A percentile compares a stretch with the other conserved stretches of the same genome.
Evolutionary conservation across 2,888 invertebrate genomes (phyloP).

Genomic region (Uloborus plumipes): DNA sequence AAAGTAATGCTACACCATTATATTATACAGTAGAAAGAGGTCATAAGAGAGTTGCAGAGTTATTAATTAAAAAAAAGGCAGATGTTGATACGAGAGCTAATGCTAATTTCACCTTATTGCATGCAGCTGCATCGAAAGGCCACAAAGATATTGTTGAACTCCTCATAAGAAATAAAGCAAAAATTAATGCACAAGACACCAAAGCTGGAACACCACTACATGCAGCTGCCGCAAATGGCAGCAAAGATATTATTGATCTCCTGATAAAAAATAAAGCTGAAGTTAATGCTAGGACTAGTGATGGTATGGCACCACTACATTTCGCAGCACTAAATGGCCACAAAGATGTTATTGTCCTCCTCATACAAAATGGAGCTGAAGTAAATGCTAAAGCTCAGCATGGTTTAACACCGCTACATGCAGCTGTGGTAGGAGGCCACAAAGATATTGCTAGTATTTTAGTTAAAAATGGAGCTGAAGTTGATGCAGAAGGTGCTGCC

Average conservation of each 20-base stretch:
- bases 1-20: conserved; percentile 77
- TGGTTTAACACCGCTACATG: conserved; percentile 18
- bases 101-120: conserved; percentile 6
- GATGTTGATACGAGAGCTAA: neutral
- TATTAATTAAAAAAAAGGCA: conserved; percentile 13
- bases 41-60: conserved; percentile 4
- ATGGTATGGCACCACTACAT: conserved; percentile 3
- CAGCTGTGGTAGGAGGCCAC: conserved; percentile 5
- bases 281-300: neutral
- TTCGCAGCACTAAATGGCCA: neutral
- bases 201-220: neutral
- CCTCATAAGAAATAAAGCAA: neutral
- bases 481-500: neutral
- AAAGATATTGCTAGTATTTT: conserved; percentile 14
- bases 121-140: neutral
- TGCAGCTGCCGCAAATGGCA: neutral
- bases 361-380: neutral
- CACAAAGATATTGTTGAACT: conserved; percentile 1
- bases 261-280: conserved; percentile 3
- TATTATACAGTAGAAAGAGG: conserved; percentile 5
- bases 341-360: neutral
- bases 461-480: conserved; percentile 4
- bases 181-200: neutral
- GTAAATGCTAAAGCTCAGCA: neutral
- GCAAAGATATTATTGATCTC: neutral